Conservation (phyloP, 2,888 invertebrate genomes). For the Drosophila glabriapex region DNA sequence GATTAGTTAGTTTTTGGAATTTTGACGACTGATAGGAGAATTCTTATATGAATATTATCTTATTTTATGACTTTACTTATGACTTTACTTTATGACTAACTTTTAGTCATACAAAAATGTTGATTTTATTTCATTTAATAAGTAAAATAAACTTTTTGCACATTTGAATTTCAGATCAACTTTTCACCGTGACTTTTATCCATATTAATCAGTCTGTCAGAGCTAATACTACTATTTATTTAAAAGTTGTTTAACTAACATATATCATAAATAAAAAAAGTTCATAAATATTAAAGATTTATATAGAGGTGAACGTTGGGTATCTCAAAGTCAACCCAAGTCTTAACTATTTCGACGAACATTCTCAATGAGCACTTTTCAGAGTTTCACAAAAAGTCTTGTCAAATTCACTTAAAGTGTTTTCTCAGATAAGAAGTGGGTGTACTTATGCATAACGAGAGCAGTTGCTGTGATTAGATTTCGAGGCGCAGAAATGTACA, state of each 20-base stretch:
- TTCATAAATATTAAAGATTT: not conserved
- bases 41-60: not conserved
- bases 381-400: conserved; percentile 11
- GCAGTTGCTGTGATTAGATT: conserved; percentile 36
- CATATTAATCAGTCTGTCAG: not conserved
- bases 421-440: conserved; percentile 40
- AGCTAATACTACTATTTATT: not conserved
- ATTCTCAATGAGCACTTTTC: not conserved
- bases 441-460: conserved; percentile 9
- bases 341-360: not conserved
- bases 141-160: not conserved
- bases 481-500: not conserved
- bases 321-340: conserved; percentile 7
- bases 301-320: not conserved
- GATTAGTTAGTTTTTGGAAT: not conserved
- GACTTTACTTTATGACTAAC: too few species aligned
- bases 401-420: conserved; percentile 17
- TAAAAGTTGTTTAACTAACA: not conserved
- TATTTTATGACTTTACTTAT: not conserved
- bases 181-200: not conserved
- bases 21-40: not conserved
- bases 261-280: not conserved
- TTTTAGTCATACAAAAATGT: not conserved
- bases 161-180: not conserved
- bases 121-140: not conserved